Conservation (phyloP, 2,797 vertebrate genomes). For the Tenualosa thibaudeaui region DNA sequence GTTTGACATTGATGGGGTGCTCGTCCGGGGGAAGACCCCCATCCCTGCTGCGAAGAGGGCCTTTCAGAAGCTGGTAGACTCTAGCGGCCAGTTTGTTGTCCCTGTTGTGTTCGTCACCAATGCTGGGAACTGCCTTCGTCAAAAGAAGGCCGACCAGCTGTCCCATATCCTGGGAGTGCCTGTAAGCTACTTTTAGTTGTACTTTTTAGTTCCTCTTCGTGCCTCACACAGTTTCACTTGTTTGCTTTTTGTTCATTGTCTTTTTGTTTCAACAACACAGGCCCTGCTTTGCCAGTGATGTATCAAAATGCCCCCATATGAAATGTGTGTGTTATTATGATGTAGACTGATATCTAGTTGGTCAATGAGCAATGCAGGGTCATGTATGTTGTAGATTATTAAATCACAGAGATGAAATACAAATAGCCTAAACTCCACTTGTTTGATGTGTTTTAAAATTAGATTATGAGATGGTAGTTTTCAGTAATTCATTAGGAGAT, state of each 20-base stretch:
- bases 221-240: not conserved
- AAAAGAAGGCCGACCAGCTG: conserved; percentile 83
- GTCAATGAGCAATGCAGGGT: not conserved
- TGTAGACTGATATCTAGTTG: not conserved
- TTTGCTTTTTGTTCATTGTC: not conserved
- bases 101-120: conserved; percentile 91
- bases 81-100: conserved; percentile 78
- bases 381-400: not conserved
- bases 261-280: not conserved
- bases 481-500: too few relatives aligned
- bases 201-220: not conserved
- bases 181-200: conserved; percentile 72
- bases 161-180: conserved; percentile 80
- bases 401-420: not conserved
- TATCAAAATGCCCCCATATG: not conserved
- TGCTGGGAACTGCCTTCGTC: conserved; percentile 84
- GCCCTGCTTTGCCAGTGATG: not conserved
- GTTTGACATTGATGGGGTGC: conserved; percentile 87
- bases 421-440: not conserved
- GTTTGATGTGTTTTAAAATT: not conserved
- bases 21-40: conserved; percentile 81
- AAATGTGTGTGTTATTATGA: not conserved
- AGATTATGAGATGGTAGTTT: too few relatives aligned
- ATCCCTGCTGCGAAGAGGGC: conserved; percentile 82
- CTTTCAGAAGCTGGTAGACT: conserved; percentile 80